Base-by-base conservation (phyloP, 2,888 invertebrate genomes). In the Leptinotarsa haldemani region DNA sequence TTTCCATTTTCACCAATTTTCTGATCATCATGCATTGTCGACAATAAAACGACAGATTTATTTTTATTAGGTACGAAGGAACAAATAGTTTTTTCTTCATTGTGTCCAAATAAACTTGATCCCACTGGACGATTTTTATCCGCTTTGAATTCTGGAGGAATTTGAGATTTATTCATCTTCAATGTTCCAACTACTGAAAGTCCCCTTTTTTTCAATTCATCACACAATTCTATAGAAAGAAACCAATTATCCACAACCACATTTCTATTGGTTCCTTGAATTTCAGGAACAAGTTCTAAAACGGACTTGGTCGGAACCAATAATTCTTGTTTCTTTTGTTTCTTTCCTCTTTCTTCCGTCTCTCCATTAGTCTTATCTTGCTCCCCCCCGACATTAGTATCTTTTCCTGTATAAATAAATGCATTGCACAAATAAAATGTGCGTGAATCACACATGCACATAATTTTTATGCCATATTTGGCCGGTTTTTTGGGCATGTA, bases 41-140 rank as follows among this genome's bases (percentile, higher is more conserved):
- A 80, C 20, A 80, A n/a, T 58, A 2, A 25, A 58, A 58, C 25
- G 58, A 25, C 15, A 46, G 75, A 30, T 75, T 79, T 82, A 50
- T 68, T 71, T 76, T 5, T 30, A 15, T 58, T 15, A 58, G 25
- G 15, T 75, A 80, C 75, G 71, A 79, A 81, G 1, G 81, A 83
- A 9, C 83, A 82, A 2, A 84, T 71, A 16, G 81, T 82, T 9
- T 83, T 58, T 22, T 68, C 30, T 48, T 72, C 20, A 47, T 65
- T 40, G 18, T 65, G 52, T 65, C 65, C 73, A 69, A 69, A 83
- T 15, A 80, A 40, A 20, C 79, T 77, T 9, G 80, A 78, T 58
- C 70, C 69, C 30, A 75, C 75, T 52, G 15, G 5, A 66, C 71
- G 75, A 16, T 65, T 56, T 75, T 80, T 80, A 70, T 80, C 30